Base-by-base conservation (phyloP, 2,113 vertebrate species). In the Gulo gulo region DNA sequence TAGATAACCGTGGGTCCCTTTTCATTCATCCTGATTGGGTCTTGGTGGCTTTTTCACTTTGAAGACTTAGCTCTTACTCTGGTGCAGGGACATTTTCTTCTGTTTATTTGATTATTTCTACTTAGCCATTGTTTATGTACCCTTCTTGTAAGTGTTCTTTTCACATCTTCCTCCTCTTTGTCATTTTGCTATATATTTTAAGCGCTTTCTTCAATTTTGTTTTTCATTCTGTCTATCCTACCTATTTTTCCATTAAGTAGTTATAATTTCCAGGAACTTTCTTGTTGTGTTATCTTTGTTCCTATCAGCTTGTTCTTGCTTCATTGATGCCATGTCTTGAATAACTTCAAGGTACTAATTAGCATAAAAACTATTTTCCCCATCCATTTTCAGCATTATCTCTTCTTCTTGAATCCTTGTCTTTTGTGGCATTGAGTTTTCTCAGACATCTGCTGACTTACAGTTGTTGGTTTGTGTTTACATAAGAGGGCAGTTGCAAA, bases 131-230 rank as follows among this genome's bases (percentile, higher is more conserved):
- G 7, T 57, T 61, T 78, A 16, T 86, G 16, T 74, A 88, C 7
- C 4, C 23, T 83, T 96, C 39, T 73, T 24, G n/a, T 59, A 71
- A 88, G 20, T 73, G 76, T 90, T 85, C 31, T 50, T 74, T 84
- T 84, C 18, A 63, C 9, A 47, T 59, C 71, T 94, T 84, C 23
- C 20, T 89, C 73, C 26, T 78, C 11, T 91, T 91, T 91, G 29
- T 61, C 50, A 92, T 71, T 95, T 95, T 87, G 31, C 20, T 90
- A 50, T 69, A 11, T 21, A 59, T 80, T 94, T 91, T 81, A 91
- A 76, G n/a, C 92, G 16, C 81, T 82, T 89, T 94, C 20, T 95
- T 89, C 14, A 92, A 16, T 59, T 74, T 83, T 59, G 34, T 61
- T 86, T 91, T 91, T 31, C 55, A 52, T 81, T 80, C 31, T 76